Evolutionary conservation across 2,113 vertebrate genomes (phyloP).

Genomic region (Xerus inauris): DNA sequence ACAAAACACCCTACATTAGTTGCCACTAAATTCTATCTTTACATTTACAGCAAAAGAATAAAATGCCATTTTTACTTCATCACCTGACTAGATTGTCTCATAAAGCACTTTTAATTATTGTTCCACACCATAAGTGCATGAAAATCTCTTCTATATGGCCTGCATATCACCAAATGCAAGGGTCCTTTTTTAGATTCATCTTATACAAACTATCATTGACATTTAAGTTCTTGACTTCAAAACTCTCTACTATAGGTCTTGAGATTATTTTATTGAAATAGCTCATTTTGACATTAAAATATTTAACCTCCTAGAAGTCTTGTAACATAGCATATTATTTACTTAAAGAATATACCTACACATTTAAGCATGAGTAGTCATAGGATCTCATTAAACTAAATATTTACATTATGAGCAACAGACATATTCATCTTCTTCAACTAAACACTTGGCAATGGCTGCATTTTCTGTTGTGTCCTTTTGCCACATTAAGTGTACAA

Average conservation of each 20-base stretch:
- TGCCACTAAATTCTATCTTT: background rate
- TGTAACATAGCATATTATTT: background rate
- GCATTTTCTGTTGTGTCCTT: background rate
- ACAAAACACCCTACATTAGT: background rate
- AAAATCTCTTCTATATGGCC: background rate
- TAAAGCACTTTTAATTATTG: background rate
- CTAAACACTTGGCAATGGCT: fast-evolving
- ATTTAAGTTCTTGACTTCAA: slow-evolving; percentile 10
- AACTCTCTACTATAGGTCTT: background rate
- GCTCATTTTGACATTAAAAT: background rate
- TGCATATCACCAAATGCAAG: background rate
- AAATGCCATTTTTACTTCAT: background rate
- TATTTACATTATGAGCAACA: background rate
- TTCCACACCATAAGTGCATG: fast-evolving
- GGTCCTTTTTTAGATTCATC: background rate
- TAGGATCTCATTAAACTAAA: background rate
- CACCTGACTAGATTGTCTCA: background rate
- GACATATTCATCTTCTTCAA: background rate
- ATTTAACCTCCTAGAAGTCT: background rate
- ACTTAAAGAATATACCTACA: background rate
- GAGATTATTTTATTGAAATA: background rate
- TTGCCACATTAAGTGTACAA: background rate
- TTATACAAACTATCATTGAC: background rate
- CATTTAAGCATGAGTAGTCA: background rate
- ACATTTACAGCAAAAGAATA: background rate